Conservation (phyloP, 2,888 invertebrate species). For the Cynaeus angustus region DNA sequence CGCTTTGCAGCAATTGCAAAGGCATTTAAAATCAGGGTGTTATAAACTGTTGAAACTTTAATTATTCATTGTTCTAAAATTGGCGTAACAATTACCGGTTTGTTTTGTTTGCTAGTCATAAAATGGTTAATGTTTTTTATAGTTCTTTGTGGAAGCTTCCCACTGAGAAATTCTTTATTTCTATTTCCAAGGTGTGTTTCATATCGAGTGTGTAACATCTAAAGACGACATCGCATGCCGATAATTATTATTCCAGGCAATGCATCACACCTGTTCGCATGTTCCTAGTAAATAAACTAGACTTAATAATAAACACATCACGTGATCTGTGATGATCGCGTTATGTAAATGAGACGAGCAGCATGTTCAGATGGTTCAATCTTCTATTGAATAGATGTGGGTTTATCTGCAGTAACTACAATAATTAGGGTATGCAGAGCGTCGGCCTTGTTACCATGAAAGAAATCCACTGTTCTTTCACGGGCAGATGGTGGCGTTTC, state of each 20-base stretch:
- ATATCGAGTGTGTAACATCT: not conserved
- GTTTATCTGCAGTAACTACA: slow-evolving; percentile 29
- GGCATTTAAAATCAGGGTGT: slow-evolving; percentile 28
- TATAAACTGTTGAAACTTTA: slow-evolving; percentile 41
- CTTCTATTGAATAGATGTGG: slow-evolving; percentile 10
- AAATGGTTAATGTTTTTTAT: slow-evolving; percentile 45
- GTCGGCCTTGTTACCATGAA: slow-evolving; percentile 31
- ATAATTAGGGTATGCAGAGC: slow-evolving; percentile 47
- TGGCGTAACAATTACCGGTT: slow-evolving; percentile 41
- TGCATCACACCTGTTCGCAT: slow-evolving; percentile 41
- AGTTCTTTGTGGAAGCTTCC: slow-evolving; percentile 41
- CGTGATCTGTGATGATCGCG: slow-evolving; percentile 33
- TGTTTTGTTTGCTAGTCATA: slow-evolving; percentile 40
- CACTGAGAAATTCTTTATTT: slow-evolving; percentile 28
- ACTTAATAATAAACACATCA: slow-evolving; percentile 36
- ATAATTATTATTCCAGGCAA: slow-evolving; percentile 25
- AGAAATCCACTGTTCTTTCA: slow-evolving; percentile 42
- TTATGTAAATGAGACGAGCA: slow-evolving; percentile 33
- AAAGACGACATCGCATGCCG: slow-evolving; percentile 33
- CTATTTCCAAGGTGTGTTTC: not conserved
- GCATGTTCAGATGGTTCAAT: not conserved
- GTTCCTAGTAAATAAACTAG: slow-evolving; percentile 31
- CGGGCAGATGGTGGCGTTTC: slow-evolving; percentile 57
- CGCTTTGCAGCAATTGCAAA: slow-evolving; percentile 26
- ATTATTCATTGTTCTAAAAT: slow-evolving; percentile 50